A percentile compares a stretch with the other conserved stretches of the same genome.
These are phyloP conservation scores for Polydrusus cervinus DNA, from an alignment of 2,888 invertebrate species.

Conservation along the genomic window DNA sequence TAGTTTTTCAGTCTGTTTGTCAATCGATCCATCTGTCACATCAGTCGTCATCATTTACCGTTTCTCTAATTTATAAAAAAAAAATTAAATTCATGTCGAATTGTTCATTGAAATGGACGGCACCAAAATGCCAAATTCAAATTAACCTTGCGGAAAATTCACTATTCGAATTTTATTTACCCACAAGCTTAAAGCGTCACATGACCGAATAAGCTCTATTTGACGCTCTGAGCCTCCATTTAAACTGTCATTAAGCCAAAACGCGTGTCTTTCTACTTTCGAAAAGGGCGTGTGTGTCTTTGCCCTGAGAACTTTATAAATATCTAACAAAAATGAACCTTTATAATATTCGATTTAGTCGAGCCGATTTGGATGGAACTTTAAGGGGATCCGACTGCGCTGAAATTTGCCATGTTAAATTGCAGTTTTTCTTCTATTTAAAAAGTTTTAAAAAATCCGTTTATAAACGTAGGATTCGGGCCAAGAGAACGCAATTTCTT, in stretches of 20 bases:
- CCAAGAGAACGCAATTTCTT: too few species aligned
- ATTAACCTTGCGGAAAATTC: conserved; percentile 26
- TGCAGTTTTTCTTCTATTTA: too few species aligned
- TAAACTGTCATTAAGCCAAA: conserved; percentile 53
- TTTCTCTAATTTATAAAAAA: too few species aligned
- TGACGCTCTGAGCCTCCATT: conserved; percentile 41
- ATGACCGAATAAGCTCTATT: conserved; percentile 46
- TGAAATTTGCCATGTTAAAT: too few species aligned
- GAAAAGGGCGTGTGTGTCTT: conserved; percentile 21
- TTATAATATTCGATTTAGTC: conserved; percentile 11
- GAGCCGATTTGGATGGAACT: not conserved
- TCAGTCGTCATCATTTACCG: too few species aligned
- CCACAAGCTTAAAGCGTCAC: conserved; percentile 50
- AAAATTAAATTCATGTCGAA: too few species aligned
- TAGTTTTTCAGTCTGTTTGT: too few species aligned
- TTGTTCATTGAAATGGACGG: not conserved
- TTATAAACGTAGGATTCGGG: too few species aligned
- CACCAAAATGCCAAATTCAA: not conserved
- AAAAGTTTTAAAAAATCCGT: too few species aligned
- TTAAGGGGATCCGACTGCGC: too few species aligned
- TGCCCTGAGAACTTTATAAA: conserved; percentile 46
- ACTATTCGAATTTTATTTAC: conserved; percentile 40
- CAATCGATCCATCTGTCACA: too few species aligned
- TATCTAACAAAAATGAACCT: conserved; percentile 14
- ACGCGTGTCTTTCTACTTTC: conserved; percentile 46